A percentile compares a stretch with the other conserved stretches of the same genome.
These are phyloP conservation scores for Tenodera sinensis DNA, from an alignment of 2,888 invertebrate genomes.

Conservation along the genomic window DNA sequence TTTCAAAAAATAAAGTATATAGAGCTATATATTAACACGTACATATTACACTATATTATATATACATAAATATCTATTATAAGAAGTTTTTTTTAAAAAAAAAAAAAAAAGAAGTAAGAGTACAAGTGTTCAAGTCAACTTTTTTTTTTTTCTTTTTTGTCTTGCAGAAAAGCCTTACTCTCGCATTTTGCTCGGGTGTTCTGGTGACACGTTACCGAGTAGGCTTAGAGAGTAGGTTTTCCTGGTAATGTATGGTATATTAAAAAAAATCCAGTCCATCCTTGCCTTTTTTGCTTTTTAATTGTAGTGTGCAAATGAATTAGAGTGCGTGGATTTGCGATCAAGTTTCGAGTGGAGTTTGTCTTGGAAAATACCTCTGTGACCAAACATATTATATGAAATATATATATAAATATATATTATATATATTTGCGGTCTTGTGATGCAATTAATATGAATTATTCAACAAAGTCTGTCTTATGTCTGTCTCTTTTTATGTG, in stretches of 20 bases:
- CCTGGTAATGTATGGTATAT: constrained; percentile 2
- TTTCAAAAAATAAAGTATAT: constrained; percentile 33
- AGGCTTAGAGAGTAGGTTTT: constrained; percentile 19
- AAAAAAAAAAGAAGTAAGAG: constrained; percentile 26
- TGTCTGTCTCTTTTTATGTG: constrained; percentile 17
- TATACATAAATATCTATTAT: constrained; percentile 24
- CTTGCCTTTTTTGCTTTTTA: constrained; percentile 35
- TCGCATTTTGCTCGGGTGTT: constrained; percentile 24
- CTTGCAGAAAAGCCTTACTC: constrained; percentile 24
- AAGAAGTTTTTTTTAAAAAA: constrained; percentile 14
- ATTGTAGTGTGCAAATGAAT: constrained; percentile 10
- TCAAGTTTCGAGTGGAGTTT: constrained; percentile 11
- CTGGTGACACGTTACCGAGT: constrained; percentile 10
- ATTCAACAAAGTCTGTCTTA: constrained; percentile 21
- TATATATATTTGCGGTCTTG: constrained; percentile 30
- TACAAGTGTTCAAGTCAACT: constrained; percentile 34
- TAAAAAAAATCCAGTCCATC: constrained; percentile 34
- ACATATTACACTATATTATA: constrained; percentile 15
- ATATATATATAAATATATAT: background rate
- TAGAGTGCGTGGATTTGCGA: constrained; percentile 4
- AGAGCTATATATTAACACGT: constrained; percentile 34
- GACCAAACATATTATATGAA: constrained; percentile 27
- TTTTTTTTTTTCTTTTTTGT: constrained; percentile 16
- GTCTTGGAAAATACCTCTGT: constrained; percentile 30
- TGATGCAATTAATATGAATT: constrained; percentile 27